Percentiles rank a stretch among this genome's conserved stretches.
These are phyloP conservation scores for Heliconius melpomene DNA, from an alignment of 1,140 invertebrate species.

Conservation along the genomic window DNA sequence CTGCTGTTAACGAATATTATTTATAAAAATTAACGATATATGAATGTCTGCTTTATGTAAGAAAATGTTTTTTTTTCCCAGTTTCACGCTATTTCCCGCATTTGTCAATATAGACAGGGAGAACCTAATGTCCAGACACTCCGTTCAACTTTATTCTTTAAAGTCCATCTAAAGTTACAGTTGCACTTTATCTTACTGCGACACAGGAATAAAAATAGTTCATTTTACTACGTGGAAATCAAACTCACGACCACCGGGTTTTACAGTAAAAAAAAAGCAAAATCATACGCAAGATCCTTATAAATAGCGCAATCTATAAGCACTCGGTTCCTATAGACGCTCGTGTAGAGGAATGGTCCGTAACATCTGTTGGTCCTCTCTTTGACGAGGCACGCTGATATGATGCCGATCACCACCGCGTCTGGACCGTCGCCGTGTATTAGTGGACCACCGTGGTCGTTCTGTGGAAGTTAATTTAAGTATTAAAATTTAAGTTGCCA, in stretches of 20 bases:
- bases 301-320: slow-evolving; percentile 69
- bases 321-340: slow-evolving; percentile 67
- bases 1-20: too few relatives aligned
- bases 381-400: slow-evolving; percentile 36
- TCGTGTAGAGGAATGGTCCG: slow-evolving; percentile 72
- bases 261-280: background rate
- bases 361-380: slow-evolving; percentile 70
- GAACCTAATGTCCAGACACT: too few relatives aligned
- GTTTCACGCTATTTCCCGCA: too few relatives aligned
- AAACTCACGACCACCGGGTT: too few relatives aligned
- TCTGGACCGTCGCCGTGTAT: slow-evolving; percentile 45
- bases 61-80: too few relatives aligned
- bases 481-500: too few relatives aligned
- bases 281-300: slow-evolving; percentile 66
- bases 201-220: too few relatives aligned
- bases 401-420: background rate
- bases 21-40: too few relatives aligned
- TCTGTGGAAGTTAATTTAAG: slow-evolving; percentile 34
- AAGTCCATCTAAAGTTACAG: background rate
- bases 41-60: too few relatives aligned
- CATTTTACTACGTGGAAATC: background rate
- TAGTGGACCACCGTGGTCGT: slow-evolving; percentile 62
- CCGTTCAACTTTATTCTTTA: too few relatives aligned
- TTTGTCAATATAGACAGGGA: too few relatives aligned
- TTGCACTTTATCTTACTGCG: background rate